Conservation (phyloP, 2,113 vertebrate species). For the Eclectus roratus region DNA sequence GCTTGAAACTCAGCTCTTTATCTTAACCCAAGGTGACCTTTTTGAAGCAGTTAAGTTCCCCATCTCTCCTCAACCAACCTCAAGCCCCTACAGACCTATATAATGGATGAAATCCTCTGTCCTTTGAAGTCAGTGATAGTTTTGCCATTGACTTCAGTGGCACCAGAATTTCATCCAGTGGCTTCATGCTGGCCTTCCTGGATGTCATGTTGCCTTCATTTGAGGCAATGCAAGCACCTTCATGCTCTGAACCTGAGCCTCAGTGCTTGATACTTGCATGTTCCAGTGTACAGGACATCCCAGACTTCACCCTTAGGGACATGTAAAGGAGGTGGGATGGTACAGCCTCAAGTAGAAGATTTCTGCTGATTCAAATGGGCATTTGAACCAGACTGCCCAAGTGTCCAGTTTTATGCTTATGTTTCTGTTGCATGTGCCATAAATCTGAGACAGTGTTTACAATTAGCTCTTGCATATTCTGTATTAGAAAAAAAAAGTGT, state of each 20-base stretch:
- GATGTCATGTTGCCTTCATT: conserved; percentile 13
- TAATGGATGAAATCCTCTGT: conserved; percentile 39
- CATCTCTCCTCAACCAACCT: conserved; percentile 7
- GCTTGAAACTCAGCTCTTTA: conserved; percentile 48
- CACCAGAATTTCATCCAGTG: conserved; percentile 27
- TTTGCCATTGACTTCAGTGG: conserved; percentile 33
- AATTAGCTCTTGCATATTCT: neutral
- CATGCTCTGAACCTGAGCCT: neutral
- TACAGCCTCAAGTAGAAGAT: neutral
- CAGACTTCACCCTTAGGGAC: neutral
- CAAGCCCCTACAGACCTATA: conserved; percentile 22
- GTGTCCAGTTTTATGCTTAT: fast-evolving
- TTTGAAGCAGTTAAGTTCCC: conserved; percentile 55
- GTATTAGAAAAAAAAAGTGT: neutral
- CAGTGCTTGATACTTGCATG: neutral
- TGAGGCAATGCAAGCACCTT: neutral
- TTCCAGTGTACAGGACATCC: neutral
- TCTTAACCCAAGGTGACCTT: conserved; percentile 58
- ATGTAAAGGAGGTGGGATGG: neutral
- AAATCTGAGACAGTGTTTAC: neutral
- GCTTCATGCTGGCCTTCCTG: conserved; percentile 21
- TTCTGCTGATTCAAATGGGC: neutral
- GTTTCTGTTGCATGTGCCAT: neutral
- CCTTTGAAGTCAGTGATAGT: conserved; percentile 4
- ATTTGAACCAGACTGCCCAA: neutral